Evolutionary conservation across 1,140 invertebrate species (phyloP).

Genomic region (Euwallacea fornicatus): DNA sequence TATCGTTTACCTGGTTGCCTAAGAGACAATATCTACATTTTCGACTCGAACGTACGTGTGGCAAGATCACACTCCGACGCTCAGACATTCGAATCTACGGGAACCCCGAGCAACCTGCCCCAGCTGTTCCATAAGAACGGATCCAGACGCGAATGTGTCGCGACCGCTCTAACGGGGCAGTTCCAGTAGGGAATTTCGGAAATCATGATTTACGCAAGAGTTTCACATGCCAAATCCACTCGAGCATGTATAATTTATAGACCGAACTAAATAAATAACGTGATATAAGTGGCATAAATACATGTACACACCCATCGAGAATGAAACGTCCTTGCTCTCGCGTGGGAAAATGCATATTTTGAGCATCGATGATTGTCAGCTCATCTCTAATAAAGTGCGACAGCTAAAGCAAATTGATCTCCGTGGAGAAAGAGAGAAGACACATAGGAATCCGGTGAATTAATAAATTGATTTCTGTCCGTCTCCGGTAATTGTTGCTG

Average conservation of each 20-base stretch:
- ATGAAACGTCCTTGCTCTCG: not conserved
- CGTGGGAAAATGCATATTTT: not conserved
- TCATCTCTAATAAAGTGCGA: too few species aligned
- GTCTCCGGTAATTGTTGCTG: conserved; percentile 18
- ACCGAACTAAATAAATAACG: conserved; percentile 5
- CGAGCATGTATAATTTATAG: not conserved
- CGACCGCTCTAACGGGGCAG: too few species aligned
- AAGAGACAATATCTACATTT: too few species aligned
- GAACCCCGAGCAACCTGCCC: too few species aligned
- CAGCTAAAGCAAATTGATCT: not conserved
- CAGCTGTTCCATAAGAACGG: too few species aligned
- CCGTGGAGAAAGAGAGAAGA: not conserved
- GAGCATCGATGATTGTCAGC: too few species aligned
- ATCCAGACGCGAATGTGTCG: too few species aligned
- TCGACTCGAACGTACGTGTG: too few species aligned
- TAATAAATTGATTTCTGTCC: conserved; percentile 27
- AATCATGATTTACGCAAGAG: not conserved
- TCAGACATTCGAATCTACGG: too few species aligned
- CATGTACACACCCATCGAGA: not conserved
- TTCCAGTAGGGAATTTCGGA: too few species aligned
- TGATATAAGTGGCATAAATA: conserved; percentile 1
- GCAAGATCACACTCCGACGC: too few species aligned
- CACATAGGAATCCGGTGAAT: conserved; percentile 8
- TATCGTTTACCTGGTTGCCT: too few species aligned
- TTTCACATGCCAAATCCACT: not conserved